phyloP scores from a whole-genome alignment of 2,797 vertebrate genomes.

The Amniataba percoides region DNA sequence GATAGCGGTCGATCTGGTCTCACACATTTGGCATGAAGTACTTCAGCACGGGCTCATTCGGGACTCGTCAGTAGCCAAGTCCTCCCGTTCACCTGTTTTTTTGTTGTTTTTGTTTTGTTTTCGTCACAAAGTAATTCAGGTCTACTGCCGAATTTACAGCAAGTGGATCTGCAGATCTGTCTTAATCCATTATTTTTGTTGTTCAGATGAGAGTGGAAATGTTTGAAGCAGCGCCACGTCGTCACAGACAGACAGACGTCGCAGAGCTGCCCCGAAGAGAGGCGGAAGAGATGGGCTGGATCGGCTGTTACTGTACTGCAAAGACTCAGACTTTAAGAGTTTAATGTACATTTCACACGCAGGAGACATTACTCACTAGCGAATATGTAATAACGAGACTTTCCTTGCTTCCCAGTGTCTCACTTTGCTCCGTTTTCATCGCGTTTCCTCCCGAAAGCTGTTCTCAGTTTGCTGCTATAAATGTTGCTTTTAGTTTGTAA shows the following conservation, averaged over 20 bases:
- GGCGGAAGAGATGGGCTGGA: constrained; percentile 13
- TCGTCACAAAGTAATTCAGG: constrained; percentile 40
- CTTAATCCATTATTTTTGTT: constrained; percentile 56
- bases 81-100: constrained; percentile 21
- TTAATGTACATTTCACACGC: constrained; percentile 64
- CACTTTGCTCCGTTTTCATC: constrained; percentile 88
- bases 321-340: constrained; percentile 26
- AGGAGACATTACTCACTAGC: constrained; percentile 62
- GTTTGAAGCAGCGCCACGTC: constrained; percentile 23
- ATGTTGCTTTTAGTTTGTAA: constrained; percentile 90
- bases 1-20: constrained; percentile 43
- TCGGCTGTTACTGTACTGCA: constrained; percentile 41
- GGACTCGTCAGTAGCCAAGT: constrained; percentile 23
- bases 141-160: constrained; percentile 37
- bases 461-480: constrained; percentile 94
- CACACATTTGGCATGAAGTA: constrained; percentile 61
- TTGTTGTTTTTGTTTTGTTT: neutral
- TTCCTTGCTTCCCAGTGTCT: constrained; percentile 74
- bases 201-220: constrained; percentile 31
- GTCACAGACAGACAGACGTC: constrained; percentile 24
- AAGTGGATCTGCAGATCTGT: constrained; percentile 51
- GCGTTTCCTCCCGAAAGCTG: constrained; percentile 87
- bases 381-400: constrained; percentile 61
- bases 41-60: constrained; percentile 33
- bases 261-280: constrained; percentile 28